Base-by-base conservation (phyloP, 2,888 invertebrate species). In the Lithosia quadra region DNA sequence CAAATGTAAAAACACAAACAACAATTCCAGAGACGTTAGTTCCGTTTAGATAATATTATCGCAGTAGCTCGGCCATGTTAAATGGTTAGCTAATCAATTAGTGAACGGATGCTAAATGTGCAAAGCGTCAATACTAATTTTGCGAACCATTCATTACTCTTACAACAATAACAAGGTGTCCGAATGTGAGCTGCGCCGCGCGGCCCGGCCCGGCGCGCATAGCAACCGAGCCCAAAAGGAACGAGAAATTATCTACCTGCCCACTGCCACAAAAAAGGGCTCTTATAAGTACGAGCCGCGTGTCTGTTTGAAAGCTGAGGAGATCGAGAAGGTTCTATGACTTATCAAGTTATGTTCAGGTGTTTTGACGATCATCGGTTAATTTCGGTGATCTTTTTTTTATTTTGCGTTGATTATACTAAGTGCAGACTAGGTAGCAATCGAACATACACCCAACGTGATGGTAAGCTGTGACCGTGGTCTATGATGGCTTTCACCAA, bases 51-150 rank as follows among this genome's bases (percentile, higher is more conserved):
- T 34, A 15, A 34, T 24, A 58, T 63, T 63, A 58, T 22, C 67
- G 43, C n/a, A 22, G 22, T n/a, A 34, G 22, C 63, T 15, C 11
- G 43, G 4, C n/a, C 36, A 21, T 28, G 57, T 33, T 57, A 22
- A 22, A 57, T 49, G 28, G 58, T 63, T 58, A 53, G 49, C 49
- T 33, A 58, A 63, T 58, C 58, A 58, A 49, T 58, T 63, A 58
- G 57, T 57, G 22, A 21, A 58, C 22, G 15, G 28, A 33, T 15
- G 43, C 58, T 36, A 62, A 67, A 58, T 58, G 61, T 62, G 67
- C 56, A 62, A 56, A 62, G 24, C 18, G 22, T 53, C 10, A 8
- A 36, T 64, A 58, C 56, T 56, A 64, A 57, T 28, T 65, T 49
- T 18, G 65, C 65, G 15, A 58, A 64, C 11, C 3, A 28, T 64